Base-by-base conservation (phyloP, 2,797 vertebrate genomes). In the Falco rusticolus region DNA sequence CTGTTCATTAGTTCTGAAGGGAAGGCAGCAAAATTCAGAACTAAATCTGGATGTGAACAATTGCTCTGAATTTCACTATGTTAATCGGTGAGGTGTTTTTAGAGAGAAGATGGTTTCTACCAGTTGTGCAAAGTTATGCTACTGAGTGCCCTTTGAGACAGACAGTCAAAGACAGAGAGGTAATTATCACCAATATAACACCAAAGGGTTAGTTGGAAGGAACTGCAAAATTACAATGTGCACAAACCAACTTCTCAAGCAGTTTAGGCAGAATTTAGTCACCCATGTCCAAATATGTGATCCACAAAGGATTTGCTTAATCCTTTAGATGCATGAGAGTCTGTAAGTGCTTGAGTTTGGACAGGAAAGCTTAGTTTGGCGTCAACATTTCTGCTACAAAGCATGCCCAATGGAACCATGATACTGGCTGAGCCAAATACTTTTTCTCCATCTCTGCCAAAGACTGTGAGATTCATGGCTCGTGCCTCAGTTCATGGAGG, bases 361-460 rank as follows among this genome's bases (percentile, higher is more conserved):
- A 94, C 92, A 94, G 94, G 90, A 96, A 96, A 96, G 96, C 96
- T 96, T 96, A 97, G 93, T 93, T 95, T 96, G 96, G 95, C 78
- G 78, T 95, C 96, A 94, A 94, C 57, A 83, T 82, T 97, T 96
- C 94, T 97, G 89, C 75, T 95, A 48, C 87, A 92, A 97, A 96
- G 84, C 96, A 87, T 93, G 93, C 92, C 95, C 96, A 91, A 74
- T 80, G 89, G 96, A 96, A 91, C 96, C 94, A 89, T 95, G 96
- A 92, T 94, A 96, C 60, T 29, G 90, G 56, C 89, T 91, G 84
- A 96, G 95, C 91, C 93, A 97, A 95, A 91, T 83, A 74, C 8
- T 95, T 96, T 94, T 83, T 93, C 87, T 87, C 81, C 60, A 80
- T 75, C 78, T 87, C 92, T 93, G 95, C 89, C 94, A 96, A 77